Evolutionary conservation across 1,140 invertebrate species (phyloP), one percentile per base, ranked within the genome.

Genomic region (Stenopsyche tienmushanensis): DNA sequence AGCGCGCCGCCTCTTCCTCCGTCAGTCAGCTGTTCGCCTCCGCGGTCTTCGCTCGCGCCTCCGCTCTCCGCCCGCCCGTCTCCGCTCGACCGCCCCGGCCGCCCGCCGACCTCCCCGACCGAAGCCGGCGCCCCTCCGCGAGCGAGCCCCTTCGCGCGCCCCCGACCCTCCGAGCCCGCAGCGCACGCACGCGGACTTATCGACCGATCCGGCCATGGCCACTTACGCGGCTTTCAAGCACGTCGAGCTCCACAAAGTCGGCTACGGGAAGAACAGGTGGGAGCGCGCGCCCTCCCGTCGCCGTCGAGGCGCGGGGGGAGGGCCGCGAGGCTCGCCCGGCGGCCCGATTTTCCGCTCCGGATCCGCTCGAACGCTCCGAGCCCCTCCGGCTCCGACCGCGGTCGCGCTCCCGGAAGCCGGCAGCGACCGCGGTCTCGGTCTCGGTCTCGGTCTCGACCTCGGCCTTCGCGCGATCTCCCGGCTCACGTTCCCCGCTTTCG

Each of bases 231-330:
- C 85, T 68, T 87, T 86, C 78, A 86, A 86, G 78, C 86, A 87
- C 76, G 83, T 87, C 73, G 86, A 87, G 77, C 83, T 87, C 72
- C 86, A 87, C 81, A 86, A 86, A 75, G 84, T 87, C 71, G 86
- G 86, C 75, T 83, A 85, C 75, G 85, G 85, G 74, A 87, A 87
- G 77, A 85, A 85, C 79, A 85, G 86, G 86, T 87, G 75, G n/a
- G n/a, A n/a, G n/a, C n/a, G n/a, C n/a, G n/a, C n/a, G n/a, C n/a
- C n/a, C n/a, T n/a, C n/a, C n/a, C n/a, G n/a, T n/a, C n/a, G n/a
- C n/a, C n/a, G n/a, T n/a, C n/a, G n/a, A n/a, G n/a, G n/a, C n/a
- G n/a, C n/a, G n/a, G n/a, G n/a, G n/a, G n/a, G n/a, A n/a, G n/a
- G n/a, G n/a, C n/a, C n/a, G n/a, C n/a, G n/a, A n/a, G n/a, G n/a